Base-by-base conservation (phyloP, 2,888 invertebrate species). In the Octonoba sinensis region DNA sequence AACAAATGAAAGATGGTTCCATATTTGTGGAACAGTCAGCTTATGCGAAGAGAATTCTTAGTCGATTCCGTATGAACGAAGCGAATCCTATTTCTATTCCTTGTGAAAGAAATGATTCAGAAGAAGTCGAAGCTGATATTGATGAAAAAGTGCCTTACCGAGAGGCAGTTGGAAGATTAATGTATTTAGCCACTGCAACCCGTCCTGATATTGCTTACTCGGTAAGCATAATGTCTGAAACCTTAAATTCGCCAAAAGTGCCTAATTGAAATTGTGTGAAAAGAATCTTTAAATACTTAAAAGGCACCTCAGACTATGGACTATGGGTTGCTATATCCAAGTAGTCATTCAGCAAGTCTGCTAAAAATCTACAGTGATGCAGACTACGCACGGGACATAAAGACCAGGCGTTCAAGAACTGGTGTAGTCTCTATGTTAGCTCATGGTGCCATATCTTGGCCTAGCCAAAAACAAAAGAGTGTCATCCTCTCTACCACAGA, bases 371-470 rank as follows among this genome's bases (percentile, higher is more conserved):
- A 65, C 11, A 76, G 75, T 18, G 79, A 85, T 70, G 27, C 36
- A 15, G 77, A 83, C 70, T 66, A 56, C 57, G 54, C 74, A 56
- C 16, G 24, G n/a, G 46, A 22, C 16, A n/a, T 65, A 59, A 60
- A 59, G n/a, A 49, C 49, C 22, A 56, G 81, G 27, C 72, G 70
- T 49, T 85, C 85, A 22, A 85, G 83, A 16, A 54, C 44, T 46
- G 64, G 56, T 44, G 62, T 59, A 22, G 18, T 71, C n/a, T 56
- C 60, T 0, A 67, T 18, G 24, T 0, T 82, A 2, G n/a, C 22
- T 16, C 44, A 24, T 59, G 46, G 70, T 49, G n/a, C 47, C 13
- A 36, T 77, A 24, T 49, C 65, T 16, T 82, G 70, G 66, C 36
- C 16, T 36, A 65, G 18, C 15, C 60, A 56, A 36, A 71, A 46